Evolutionary conservation across 2,113 vertebrate genomes (phyloP).

Genomic region (Burhinus oedicnemus): DNA sequence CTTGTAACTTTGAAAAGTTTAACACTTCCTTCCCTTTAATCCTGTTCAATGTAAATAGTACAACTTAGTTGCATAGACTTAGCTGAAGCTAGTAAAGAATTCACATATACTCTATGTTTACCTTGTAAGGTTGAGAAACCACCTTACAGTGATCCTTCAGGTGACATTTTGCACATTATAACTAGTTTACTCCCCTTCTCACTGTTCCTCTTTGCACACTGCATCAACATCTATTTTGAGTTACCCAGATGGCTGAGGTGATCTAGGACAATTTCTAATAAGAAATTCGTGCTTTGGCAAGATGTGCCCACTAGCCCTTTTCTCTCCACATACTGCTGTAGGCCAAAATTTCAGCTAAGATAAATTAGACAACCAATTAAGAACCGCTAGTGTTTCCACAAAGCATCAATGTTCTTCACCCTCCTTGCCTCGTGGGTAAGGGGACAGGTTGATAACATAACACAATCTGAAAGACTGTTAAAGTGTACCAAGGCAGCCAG

Average conservation of each 20-base stretch:
- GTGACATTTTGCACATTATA: not conserved
- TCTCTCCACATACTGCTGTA: fast-evolving
- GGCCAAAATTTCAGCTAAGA: not conserved
- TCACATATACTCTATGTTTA: not conserved
- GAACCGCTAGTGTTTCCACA: not conserved
- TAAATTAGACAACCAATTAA: not conserved
- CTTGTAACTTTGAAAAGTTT: not conserved
- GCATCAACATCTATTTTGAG: not conserved
- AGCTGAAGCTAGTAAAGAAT: not conserved
- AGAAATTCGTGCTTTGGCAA: not conserved
- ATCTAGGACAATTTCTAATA: not conserved
- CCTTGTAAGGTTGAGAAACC: not conserved
- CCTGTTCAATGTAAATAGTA: not conserved
- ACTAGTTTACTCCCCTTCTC: not conserved
- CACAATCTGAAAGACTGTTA: not conserved
- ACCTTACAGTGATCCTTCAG: not conserved
- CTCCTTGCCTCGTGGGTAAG: not conserved
- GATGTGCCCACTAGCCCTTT: not conserved
- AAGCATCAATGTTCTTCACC: not conserved
- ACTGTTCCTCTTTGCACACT: not conserved
- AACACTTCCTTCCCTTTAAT: not conserved
- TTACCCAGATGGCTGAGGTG: slow-evolving; percentile 14
- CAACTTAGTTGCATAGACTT: fast-evolving
- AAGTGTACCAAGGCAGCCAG: not conserved
- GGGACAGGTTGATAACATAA: not conserved